Evolutionary conservation across 1,140 invertebrate genomes (phyloP).

Genomic region (Belonocnema kinseyi): DNA sequence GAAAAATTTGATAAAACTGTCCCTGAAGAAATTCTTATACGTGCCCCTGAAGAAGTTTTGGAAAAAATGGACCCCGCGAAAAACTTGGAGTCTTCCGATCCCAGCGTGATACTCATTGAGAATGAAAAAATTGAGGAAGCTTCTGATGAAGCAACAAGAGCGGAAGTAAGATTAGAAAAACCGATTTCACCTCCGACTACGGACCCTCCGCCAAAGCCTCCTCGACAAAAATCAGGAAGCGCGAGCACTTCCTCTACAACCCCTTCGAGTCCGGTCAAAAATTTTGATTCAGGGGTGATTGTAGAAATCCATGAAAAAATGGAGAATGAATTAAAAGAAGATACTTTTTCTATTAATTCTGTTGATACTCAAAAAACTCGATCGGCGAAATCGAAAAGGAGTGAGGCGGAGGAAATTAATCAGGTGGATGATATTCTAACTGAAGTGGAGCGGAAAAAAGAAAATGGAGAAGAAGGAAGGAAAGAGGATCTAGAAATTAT

Average conservation of each 20-base stretch:
- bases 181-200: constrained; percentile 37
- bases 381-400: background rate
- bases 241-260: constrained; percentile 32
- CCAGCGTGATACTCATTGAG: background rate
- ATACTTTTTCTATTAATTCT: constrained; percentile 33
- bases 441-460: background rate
- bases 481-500: constrained; percentile 21
- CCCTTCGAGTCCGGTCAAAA: constrained; percentile 1
- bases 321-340: constrained; percentile 30
- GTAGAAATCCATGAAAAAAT: constrained; percentile 16
- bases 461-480: constrained; percentile 29
- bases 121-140: constrained; percentile 30
- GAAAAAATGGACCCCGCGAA: background rate
- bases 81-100: background rate
- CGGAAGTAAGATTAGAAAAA: constrained; percentile 35
- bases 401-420: background rate
- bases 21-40: background rate
- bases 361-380: constrained; percentile 23
- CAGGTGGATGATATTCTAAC: background rate
- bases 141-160: background rate
- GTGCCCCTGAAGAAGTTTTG: background rate
- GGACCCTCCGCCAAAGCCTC: constrained; percentile 56
- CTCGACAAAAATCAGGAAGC: constrained; percentile 55
- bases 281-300: constrained; percentile 25
- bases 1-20: background rate